Percentiles rank a stretch among this genome's conserved stretches.
Evolutionary conservation across 64 coral and sea anemone genomes (phyloP).

Genomic region (Montipora capricornis): DNA sequence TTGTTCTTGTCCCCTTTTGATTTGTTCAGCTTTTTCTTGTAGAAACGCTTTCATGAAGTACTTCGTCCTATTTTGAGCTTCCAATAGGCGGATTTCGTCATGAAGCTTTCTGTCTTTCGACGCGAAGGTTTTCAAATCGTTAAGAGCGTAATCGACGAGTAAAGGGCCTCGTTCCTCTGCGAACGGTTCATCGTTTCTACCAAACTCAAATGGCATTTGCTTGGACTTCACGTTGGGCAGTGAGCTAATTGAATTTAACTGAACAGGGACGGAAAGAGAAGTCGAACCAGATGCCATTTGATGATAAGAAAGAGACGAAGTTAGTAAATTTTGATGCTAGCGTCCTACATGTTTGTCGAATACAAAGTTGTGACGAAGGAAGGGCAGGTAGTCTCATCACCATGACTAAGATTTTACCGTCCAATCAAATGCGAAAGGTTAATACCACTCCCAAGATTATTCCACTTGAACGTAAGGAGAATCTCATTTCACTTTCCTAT

Average conservation of each 20-base stretch:
- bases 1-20: too few relatives aligned
- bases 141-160: not conserved
- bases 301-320: too few relatives aligned
- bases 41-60: not conserved
- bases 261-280: not conserved
- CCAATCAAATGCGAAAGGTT: not conserved
- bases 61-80: not conserved
- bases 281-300: slow-evolving; percentile 37
- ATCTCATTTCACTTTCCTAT: not conserved
- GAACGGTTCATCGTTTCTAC: not conserved
- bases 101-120: slow-evolving; percentile 12
- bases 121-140: not conserved
- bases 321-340: too few relatives aligned
- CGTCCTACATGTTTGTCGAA: too few relatives aligned
- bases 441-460: not conserved
- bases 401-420: not conserved
- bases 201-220: slow-evolving; percentile 3
- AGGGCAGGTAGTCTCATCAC: too few relatives aligned
- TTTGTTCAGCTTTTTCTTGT: not conserved
- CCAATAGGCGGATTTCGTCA: not conserved
- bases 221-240: not conserved
- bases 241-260: not conserved
- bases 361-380: too few relatives aligned
- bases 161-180: not conserved
- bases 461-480: not conserved